These are phyloP conservation scores for Pterostichus niger DNA, from an alignment of 2,888 invertebrate species.

Conservation along the genomic window DNA sequence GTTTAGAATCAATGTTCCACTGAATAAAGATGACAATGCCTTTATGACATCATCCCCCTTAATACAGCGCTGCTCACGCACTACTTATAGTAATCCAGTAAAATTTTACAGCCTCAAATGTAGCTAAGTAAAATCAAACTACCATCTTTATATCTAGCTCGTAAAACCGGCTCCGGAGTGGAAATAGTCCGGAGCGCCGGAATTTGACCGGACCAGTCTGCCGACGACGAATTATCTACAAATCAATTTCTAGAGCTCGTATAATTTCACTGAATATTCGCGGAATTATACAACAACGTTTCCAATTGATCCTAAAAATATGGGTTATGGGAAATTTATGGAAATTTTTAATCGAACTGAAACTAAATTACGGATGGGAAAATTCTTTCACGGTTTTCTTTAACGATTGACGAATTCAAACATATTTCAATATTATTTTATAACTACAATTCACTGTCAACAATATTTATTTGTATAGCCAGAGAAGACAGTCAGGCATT, in stretches of 20 bases:
- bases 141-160: conserved; percentile 39
- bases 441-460: neutral
- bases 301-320: conserved; percentile 21
- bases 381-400: neutral
- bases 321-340: conserved; percentile 9
- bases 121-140: conserved; percentile 51
- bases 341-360: neutral
- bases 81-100: conserved; percentile 47
- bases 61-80: conserved; percentile 33
- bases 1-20: too few species aligned
- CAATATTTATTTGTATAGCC: neutral
- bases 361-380: neutral
- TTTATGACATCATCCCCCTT: neutral
- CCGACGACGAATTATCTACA: conserved; percentile 28
- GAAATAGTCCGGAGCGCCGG: neutral
- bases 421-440: too few species aligned
- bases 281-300: conserved; percentile 29
- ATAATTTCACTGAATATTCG: conserved; percentile 19
- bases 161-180: neutral
- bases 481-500: too few species aligned
- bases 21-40: too few species aligned
- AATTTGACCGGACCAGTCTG: conserved; percentile 15
- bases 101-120: conserved; percentile 48
- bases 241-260: conserved; percentile 42
- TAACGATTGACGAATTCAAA: neutral